Conservation (phyloP, 1,140 invertebrate genomes). For the Drosophila nigrodunni region DNA sequence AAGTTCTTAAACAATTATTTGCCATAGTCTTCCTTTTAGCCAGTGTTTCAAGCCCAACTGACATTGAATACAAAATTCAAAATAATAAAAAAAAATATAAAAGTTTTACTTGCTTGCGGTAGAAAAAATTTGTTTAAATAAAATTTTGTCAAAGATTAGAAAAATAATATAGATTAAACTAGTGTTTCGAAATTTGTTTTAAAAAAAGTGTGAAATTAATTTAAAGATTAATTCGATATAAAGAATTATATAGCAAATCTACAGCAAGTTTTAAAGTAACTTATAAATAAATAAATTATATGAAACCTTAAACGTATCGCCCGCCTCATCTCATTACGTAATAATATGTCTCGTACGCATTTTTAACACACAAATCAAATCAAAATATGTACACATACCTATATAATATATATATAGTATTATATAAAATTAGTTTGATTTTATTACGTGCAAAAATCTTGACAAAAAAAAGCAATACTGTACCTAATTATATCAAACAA, state of each 20-base stretch:
- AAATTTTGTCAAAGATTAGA: too few species aligned
- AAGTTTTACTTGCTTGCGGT: constrained; percentile 24
- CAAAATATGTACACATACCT: constrained; percentile 46
- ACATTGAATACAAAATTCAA: constrained; percentile 30
- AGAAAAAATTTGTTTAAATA: too few species aligned
- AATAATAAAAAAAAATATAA: constrained; percentile 20
- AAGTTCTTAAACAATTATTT: constrained; percentile 32
- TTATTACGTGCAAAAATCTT: constrained; percentile 59
- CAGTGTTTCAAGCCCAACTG: constrained; percentile 11
- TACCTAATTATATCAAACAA: constrained; percentile 70
- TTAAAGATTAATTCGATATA: too few species aligned
- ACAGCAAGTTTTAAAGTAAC: constrained; percentile 4
- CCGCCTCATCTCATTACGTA: constrained; percentile 83
- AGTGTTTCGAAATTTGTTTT: too few species aligned
- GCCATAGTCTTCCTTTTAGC: constrained; percentile 52
- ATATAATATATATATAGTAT: constrained; percentile 25
- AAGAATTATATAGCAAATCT: neutral
- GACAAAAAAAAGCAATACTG: constrained; percentile 35
- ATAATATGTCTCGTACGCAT: constrained; percentile 79
- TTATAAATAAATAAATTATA: constrained; percentile 23
- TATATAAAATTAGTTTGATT: constrained; percentile 43
- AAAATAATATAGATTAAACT: too few species aligned
- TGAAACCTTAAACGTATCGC: constrained; percentile 65
- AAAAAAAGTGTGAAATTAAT: too few species aligned
- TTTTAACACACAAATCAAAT: constrained; percentile 64